Percentiles rank a stretch among this genome's conserved stretches.
Evolutionary conservation across 2,888 invertebrate genomes (phyloP).

Genomic region (Quadriops clusia): DNA sequence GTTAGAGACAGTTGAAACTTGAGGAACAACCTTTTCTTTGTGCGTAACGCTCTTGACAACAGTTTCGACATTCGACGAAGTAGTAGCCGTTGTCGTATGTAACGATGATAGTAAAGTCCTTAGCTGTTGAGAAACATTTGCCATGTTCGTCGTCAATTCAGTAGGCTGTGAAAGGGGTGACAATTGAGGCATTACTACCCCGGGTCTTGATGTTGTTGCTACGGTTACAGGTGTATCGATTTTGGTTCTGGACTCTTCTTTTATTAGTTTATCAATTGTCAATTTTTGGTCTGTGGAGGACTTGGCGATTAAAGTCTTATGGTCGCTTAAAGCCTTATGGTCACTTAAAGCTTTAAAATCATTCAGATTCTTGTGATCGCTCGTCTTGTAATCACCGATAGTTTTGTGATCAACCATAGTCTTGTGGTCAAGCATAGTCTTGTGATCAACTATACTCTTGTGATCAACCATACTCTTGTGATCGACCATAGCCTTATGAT

Average conservation of each 20-base stretch:
- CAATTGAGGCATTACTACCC: conserved; percentile 51
- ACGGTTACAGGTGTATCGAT: conserved; percentile 21
- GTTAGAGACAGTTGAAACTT: conserved; percentile 1
- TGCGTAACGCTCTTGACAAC: conserved; percentile 28
- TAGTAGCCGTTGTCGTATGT: conserved; percentile 43
- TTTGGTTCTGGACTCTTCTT: conserved; percentile 16
- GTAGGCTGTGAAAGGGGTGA: conserved; percentile 62
- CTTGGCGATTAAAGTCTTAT: no score
- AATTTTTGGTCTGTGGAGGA: no score
- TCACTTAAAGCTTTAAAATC: no score
- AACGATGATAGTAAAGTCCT: conserved; percentile 55
- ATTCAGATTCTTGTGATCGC: no score
- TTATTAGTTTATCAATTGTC: conserved; percentile 18
- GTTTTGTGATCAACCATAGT: no score
- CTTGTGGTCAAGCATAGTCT: no score
- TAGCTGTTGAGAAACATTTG: conserved; percentile 57
- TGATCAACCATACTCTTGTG: no score
- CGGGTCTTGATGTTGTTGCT: conserved; percentile 26
- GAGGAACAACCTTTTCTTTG: conserved; percentile 24
- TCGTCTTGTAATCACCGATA: no score
- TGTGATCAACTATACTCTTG: no score
- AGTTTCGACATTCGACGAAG: conserved; percentile 41
- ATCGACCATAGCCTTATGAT: no score
- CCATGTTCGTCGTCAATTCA: conserved; percentile 59
- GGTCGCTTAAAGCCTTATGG: no score